Conservation (phyloP, 2,113 vertebrate genomes). For the Pomatorhinus ruficollis region DNA sequence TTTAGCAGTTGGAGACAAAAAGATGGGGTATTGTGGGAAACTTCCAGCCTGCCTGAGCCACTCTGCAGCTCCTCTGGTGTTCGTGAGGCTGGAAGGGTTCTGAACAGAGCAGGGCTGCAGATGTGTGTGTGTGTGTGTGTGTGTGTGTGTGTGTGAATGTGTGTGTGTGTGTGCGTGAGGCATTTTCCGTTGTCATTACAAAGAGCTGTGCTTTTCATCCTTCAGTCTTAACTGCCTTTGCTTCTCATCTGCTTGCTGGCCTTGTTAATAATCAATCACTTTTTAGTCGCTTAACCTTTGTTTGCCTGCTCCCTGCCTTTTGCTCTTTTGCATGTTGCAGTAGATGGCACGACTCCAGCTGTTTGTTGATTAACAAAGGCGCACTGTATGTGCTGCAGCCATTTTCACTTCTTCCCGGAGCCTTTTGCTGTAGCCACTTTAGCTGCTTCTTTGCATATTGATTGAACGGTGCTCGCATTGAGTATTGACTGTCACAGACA, state of each 20-base stretch:
- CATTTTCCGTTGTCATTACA: not conserved
- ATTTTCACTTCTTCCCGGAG: slow-evolving; percentile 7
- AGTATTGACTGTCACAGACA: slow-evolving; percentile 45
- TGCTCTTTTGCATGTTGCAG: not conserved
- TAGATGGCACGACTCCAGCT: not conserved
- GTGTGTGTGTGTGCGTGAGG: too few species aligned
- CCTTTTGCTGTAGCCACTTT: not conserved
- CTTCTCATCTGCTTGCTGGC: not conserved
- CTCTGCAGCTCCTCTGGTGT: not conserved
- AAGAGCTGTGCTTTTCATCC: not conserved
- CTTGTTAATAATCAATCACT: slow-evolving; percentile 38
- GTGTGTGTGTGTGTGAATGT: too few species aligned
- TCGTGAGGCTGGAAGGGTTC: not conserved
- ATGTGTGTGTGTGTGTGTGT: not conserved
- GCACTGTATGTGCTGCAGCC: not conserved
- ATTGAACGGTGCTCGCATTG: not conserved
- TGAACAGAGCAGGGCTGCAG: not conserved
- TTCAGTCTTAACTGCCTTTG: slow-evolving; percentile 4
- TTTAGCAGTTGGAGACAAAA: not conserved
- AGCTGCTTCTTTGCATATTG: slow-evolving; percentile 51
- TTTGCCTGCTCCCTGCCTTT: not conserved
- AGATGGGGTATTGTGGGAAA: not conserved
- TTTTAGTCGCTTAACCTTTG: slow-evolving; percentile 37
- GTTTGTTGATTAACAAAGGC: slow-evolving; percentile 26
- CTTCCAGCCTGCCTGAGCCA: not conserved